These are phyloP conservation scores for Ophion slaviceki DNA, from an alignment of 2,888 invertebrate genomes.

Conservation along the genomic window DNA sequence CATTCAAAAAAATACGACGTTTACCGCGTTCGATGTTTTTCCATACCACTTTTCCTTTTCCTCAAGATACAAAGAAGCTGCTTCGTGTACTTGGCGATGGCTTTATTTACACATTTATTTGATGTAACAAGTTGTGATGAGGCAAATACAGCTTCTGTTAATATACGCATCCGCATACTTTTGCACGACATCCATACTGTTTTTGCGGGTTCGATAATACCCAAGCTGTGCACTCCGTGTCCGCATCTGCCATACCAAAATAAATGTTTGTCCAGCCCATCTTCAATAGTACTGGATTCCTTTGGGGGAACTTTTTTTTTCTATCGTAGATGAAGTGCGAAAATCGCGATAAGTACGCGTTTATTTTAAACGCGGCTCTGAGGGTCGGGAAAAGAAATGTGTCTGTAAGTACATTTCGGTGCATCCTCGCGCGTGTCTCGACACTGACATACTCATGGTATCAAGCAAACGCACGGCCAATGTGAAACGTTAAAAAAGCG, in stretches of 20 bases:
- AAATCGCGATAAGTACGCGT: slow-evolving; percentile 23
- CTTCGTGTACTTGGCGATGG: no score
- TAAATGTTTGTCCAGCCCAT: not conserved
- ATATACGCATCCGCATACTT: no score
- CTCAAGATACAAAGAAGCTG: no score
- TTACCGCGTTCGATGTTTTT: no score
- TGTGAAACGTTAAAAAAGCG: not conserved
- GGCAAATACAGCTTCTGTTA: no score
- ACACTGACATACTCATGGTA: slow-evolving; percentile 25
- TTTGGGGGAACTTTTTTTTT: not conserved
- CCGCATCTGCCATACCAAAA: not conserved
- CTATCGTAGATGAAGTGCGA: slow-evolving; percentile 2
- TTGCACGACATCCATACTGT: no score
- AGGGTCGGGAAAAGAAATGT: slow-evolving; percentile 16
- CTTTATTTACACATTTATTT: no score
- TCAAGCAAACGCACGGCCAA: slow-evolving; percentile 5
- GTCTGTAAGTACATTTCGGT: slow-evolving; percentile 6
- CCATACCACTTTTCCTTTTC: no score
- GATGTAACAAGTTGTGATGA: no score
- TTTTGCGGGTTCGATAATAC: no score
- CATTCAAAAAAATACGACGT: no score
- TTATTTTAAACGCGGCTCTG: not conserved
- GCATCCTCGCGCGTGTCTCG: not conserved
- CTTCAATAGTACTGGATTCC: not conserved
- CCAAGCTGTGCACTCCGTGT: no score